Evolutionary conservation across 92 coral and sea anemone species (phyloP), one percentile per base, ranked within the genome.

Genomic region (Pocillopora meandrina): DNA sequence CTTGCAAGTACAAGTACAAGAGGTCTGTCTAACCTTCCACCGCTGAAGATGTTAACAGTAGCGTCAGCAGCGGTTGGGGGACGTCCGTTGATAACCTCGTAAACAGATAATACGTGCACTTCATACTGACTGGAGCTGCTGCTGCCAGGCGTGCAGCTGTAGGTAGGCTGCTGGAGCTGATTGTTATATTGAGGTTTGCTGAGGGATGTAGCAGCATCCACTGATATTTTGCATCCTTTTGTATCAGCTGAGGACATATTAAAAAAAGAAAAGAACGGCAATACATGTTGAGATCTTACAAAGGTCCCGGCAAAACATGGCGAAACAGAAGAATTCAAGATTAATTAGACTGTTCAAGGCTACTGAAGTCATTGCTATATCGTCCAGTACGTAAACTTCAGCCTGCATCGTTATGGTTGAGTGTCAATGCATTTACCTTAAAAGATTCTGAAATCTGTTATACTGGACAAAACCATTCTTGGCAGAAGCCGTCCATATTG

Each of bases 91-190:
- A 35, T 61, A 7, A 3, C 81, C 59, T 77, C 81, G 81, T 77
- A 34, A 31, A 77, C 71, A 61, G 71, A 16, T 26, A 77, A 19
- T 42, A 77, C 81, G 70, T 77, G 81, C 31, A 77, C 71, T 36
- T 77, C 81, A 57, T 61, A 61, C 66, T 61, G 71, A 33, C 57
- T 61, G 15, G 81, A 77, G 62, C 81, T 60, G 70, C 81, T 60
- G 70, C 2, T 77, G 8, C 70, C 56, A 17, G 81, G 81, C 23
- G 69, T 77, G 81, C 81, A 77, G 56, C 81, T 77, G 9, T 77
- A 61, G 58, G 15, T 61, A 33, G 21, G 9, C 31, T 35, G 10
- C 6, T 55, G 57, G 17, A 17, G 34, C 14, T 77, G 81, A 33
- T 31, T 77, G 58, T 77, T 77, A 77, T 77, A 26, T 57, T 17